These are phyloP conservation scores for Tolmerus cingulatus DNA, from an alignment of 2,888 invertebrate genomes.

Conservation along the genomic window DNA sequence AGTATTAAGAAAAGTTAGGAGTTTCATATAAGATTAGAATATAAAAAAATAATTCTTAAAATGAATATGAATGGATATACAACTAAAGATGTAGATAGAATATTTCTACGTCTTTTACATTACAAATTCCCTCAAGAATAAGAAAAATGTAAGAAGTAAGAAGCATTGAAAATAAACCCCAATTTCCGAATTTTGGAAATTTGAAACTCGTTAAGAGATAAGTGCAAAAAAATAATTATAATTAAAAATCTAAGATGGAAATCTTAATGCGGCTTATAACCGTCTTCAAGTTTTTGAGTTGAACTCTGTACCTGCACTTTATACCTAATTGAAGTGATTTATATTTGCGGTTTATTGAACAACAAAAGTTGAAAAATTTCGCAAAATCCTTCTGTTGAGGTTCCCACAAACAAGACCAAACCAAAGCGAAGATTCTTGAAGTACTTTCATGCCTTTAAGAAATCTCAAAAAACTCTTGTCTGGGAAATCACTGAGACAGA, in stretches of 20 bases:
- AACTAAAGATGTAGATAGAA: too few species aligned
- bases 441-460: slow-evolving; percentile 13
- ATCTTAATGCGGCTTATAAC: not conserved
- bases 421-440: not conserved
- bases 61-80: too few species aligned
- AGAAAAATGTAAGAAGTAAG: too few species aligned
- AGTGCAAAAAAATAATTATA: not conserved
- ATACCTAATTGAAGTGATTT: not conserved
- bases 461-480: not conserved
- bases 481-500: not conserved
- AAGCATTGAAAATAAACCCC: too few species aligned
- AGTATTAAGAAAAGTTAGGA: too few species aligned
- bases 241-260: not conserved
- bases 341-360: not conserved
- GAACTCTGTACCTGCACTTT: not conserved
- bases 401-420: not conserved
- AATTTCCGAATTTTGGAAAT: too few species aligned
- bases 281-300: not conserved
- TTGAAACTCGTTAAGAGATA: too few species aligned
- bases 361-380: not conserved
- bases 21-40: too few species aligned
- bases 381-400: not conserved
- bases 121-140: too few species aligned
- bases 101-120: too few species aligned
- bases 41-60: too few species aligned